Base-by-base conservation (phyloP, 2,888 invertebrate genomes). In the Dione vanillae region DNA sequence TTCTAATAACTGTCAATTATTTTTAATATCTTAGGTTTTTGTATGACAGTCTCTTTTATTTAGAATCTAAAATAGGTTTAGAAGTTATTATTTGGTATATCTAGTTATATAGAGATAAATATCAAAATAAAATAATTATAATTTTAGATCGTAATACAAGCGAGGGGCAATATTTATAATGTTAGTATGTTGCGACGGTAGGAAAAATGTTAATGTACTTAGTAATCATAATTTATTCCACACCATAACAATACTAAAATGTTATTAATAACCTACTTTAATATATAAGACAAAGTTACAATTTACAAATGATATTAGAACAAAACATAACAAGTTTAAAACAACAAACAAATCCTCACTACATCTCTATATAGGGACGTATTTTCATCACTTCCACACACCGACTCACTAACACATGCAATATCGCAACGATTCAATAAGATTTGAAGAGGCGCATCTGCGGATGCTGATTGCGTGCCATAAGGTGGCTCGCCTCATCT, bases 401-500 rank as follows among this genome's bases (percentile, higher is more conserved):
- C 41, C 5, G 49, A 54, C 43, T 37, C 52, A 54, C 54, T 54
- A 51, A 45, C 52, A 20, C 37, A 54, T 54, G 62, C 68, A 68
- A 62, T 62, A 62, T 49, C 14, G 59, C 59, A 61, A 51, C 37
- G 35, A 47, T 70, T 51, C 71, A 69, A 71, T 71, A 61, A 74
- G 67, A 52, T 69, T 49, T 56, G 67, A 43, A 74, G 82, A 79
- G 85, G 73, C 90, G 81, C 90, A 89, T 90, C 87, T 90, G 90
- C 84, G 82, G 71, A 76, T 77, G 81, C 80, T 83, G 83, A 88
- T 89, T 87, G 78, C 85, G 83, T 80, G 89, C 85, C 89, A 88
- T 85, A 87, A 88, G 90, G 90, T 88, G 86, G 78, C 85, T 78
- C 82, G 78, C 76, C 85, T 87, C 88, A 85, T 87, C 86, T 85